Conservation (phyloP, 2,888 invertebrate species). For the Rhopalosiphum nymphaeae region DNA sequence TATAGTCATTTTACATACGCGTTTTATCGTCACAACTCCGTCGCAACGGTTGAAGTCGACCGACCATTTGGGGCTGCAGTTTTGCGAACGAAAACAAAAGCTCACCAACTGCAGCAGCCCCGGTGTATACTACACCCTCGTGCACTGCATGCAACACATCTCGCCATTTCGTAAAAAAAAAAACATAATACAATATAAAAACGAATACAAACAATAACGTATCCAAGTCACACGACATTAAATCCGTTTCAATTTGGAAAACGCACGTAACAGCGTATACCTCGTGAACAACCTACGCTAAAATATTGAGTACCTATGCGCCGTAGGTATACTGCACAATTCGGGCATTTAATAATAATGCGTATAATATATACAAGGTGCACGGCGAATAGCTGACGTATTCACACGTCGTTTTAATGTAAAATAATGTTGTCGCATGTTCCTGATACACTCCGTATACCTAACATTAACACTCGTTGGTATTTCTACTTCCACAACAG, state of each 20-base stretch:
- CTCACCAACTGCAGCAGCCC: not conserved
- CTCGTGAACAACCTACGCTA: no score
- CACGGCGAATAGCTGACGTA: not conserved
- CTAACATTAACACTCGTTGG: not conserved
- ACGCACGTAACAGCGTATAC: no score
- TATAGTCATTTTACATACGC: not conserved
- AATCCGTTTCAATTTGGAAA: no score
- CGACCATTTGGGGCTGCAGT: not conserved
- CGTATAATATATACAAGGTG: not conserved
- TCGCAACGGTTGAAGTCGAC: not conserved
- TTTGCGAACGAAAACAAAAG: not conserved
- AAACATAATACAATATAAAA: no score
- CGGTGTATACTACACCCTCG: not conserved
- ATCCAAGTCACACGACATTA: no score
- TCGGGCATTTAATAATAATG: not conserved
- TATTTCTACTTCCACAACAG: not conserved
- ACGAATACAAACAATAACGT: no score
- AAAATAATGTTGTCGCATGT: not conserved
- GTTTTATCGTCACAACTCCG: not conserved
- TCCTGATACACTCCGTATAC: not conserved
- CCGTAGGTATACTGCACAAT: no score
- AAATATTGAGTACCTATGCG: no score
- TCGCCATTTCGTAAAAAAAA: not conserved
- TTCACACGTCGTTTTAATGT: not conserved
- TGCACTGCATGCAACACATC: not conserved